These are phyloP conservation scores for Corythaixoides concolor DNA, from an alignment of 2,113 vertebrate genomes.

Conservation along the genomic window DNA sequence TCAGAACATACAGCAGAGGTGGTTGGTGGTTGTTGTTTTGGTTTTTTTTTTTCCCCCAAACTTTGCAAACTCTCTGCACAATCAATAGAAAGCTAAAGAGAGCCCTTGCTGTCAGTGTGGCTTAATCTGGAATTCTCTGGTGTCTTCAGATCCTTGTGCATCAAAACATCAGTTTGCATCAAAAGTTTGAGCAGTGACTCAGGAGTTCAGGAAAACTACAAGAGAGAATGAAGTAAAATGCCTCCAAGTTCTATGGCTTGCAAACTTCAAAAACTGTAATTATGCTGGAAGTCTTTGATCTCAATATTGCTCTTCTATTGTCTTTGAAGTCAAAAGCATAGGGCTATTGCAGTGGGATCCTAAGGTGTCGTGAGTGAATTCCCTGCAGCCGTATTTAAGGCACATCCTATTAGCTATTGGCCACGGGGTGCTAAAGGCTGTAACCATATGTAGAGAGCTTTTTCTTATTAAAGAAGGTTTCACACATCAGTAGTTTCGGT, in stretches of 20 bases:
- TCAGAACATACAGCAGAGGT: not conserved
- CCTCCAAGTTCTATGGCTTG: not conserved
- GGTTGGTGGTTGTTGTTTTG: no score
- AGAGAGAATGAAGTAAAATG: not conserved
- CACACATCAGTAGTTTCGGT: not conserved
- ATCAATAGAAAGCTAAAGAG: not conserved
- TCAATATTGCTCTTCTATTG: not conserved
- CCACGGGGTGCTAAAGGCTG: not conserved
- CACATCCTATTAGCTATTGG: not conserved
- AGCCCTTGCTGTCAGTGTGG: not conserved
- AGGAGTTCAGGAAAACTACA: not conserved
- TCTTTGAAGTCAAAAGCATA: constrained; percentile 4
- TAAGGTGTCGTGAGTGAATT: not conserved
- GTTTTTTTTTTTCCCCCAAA: not conserved
- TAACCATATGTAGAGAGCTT: accelerated
- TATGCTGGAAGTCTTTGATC: constrained; percentile 25
- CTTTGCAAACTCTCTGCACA: not conserved
- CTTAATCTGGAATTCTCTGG: not conserved
- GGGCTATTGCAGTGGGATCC: not conserved
- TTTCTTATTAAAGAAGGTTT: not conserved
- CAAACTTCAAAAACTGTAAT: constrained; percentile 20
- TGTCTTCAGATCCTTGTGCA: not conserved
- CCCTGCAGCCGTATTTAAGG: not conserved
- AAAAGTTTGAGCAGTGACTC: not conserved
- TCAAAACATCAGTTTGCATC: not conserved